Evolutionary conservation across 1,140 invertebrate species (phyloP).

Genomic region (Dendroctonus ponderosae): DNA sequence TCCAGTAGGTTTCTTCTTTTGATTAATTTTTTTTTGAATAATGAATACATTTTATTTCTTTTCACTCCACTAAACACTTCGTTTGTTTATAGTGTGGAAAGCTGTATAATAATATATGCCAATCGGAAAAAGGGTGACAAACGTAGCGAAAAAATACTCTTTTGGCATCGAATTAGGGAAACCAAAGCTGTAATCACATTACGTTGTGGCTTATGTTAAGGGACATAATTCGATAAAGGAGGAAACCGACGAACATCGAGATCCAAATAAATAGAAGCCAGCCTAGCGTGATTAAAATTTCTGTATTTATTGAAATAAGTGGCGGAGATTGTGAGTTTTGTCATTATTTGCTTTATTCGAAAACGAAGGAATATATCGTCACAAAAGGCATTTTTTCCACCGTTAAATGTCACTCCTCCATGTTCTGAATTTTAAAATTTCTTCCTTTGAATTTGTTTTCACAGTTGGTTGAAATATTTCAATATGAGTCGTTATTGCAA

Average conservation of each 20-base stretch:
- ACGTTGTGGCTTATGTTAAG: slow-evolving; percentile 11
- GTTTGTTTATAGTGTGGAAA: background rate
- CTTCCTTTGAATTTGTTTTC: slow-evolving; percentile 12
- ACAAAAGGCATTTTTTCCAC: slow-evolving; percentile 5
- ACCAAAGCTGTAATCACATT: slow-evolving; percentile 22
- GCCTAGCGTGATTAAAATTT: background rate
- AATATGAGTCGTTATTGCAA: slow-evolving; percentile 16
- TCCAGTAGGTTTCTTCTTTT: background rate
- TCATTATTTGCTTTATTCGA: slow-evolving; percentile 4
- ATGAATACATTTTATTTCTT: too few species aligned
- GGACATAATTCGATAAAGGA: slow-evolving; percentile 1
- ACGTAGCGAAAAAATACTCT: slow-evolving; percentile 2
- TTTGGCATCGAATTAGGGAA: slow-evolving; percentile 10
- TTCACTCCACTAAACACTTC: too few species aligned
- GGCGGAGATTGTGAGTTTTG: background rate
- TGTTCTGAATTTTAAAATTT: slow-evolving; percentile 15
- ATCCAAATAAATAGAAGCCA: slow-evolving; percentile 11
- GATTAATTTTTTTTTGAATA: slow-evolving; percentile 1
- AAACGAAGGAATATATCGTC: background rate
- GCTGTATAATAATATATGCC: slow-evolving; percentile 3
- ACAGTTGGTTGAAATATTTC: slow-evolving; percentile 18
- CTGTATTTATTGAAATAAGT: slow-evolving; percentile 10
- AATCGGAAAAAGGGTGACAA: slow-evolving; percentile 5
- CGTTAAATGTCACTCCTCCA: slow-evolving; percentile 8
- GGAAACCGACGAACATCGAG: slow-evolving; percentile 1